Evolutionary conservation across 2,797 vertebrate species (phyloP), one percentile per base, ranked within the genome.

Genomic region (Syngnathus acus): DNA sequence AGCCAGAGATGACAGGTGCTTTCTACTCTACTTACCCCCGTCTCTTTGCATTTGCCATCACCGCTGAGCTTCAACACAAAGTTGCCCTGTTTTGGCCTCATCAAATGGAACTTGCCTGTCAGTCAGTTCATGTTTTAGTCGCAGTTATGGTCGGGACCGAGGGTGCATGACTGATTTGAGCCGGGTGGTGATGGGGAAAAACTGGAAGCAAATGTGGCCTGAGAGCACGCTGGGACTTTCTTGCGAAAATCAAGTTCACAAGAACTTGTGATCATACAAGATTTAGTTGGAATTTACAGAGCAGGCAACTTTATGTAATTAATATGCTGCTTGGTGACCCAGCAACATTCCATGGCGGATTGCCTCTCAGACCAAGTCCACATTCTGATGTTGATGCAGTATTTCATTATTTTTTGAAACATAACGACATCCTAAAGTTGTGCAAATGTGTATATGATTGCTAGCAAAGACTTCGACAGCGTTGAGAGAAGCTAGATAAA

Each of bases 11-110:
- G 96, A 98, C 95, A 97, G 94, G 93, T 93, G 92, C 94, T 94
- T 96, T 97, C 95, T 98, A 95, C 91, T 93, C 94, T 95, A 94
- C 93, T 97, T 96, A 94, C 90, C 91, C 92, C 94, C 94, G 95
- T 98, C 96, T 93, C 91, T 86, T 93, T 93, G 89, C 88, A 97
- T 97, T 93, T 93, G 90, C 88, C 89, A 88, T 92, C 93, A 92
- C 89, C 77, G 88, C 89, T 82, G 84, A 90, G 92, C 84, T 68
- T 62, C 85, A 21, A 50, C 75, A 72, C 79, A 68, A 64, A 74
- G 71, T 76, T 76, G 67, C 73, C 82, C 81, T 77, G 73, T 82
- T 84, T 87, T 76, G 76, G 68, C 74, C 68, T 72, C 65, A 6
- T 88, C 83, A 83, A 80, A 86, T 78, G 72, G 65, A 84, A 83